Base-by-base conservation (phyloP, 2,888 invertebrate species). In the Endomychus coccineus region DNA sequence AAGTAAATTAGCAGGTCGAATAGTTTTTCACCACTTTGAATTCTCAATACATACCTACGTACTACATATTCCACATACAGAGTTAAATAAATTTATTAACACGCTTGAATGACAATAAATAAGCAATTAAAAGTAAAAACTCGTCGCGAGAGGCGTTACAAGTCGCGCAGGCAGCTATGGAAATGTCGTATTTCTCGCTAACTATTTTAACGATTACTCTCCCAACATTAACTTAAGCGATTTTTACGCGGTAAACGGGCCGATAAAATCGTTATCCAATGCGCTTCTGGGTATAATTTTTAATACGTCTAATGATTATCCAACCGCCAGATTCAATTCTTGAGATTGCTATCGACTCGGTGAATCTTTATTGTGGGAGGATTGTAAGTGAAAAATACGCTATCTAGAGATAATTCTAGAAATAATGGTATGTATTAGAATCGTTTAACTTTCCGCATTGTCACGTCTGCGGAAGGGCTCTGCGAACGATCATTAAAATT, bases 91-190 rank as follows among this genome's bases (percentile, higher is more conserved):
- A 35, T 35, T 35, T 35, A 35, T 35, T 24, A 30, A 24, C 30
- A 36, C 30, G 30, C 36, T 30, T 30, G 36, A 30, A 27, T 24
- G 28, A 32, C 23, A 39, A 39, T 46, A 44, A 42, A 47, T 44
- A 48, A 46, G 48, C 48, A 48, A 46, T 50, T 50, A 49, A 46
- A 45, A 42, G 40, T 29, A 40, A 46, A 44, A 45, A 49, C 43
- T 45, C 42, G 45, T 40, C 41, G 46, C 42, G 25, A 40, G 35
- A 44, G 40, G 37, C 46, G 34, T 42, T 36, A 34, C 33, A 33
- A 36, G 36, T 34, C 25, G 36, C 33, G 36, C 16, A 30, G 41
- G 27, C 33, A 34, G 33, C 29, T 33, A 31, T 33, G 27, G 29
- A 36, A 36, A 36, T 27, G 42, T 42, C 29, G 33, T 42, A 42